Evolutionary conservation across 2,113 vertebrate genomes (phyloP).

Genomic region (Geothlypis trichas): DNA sequence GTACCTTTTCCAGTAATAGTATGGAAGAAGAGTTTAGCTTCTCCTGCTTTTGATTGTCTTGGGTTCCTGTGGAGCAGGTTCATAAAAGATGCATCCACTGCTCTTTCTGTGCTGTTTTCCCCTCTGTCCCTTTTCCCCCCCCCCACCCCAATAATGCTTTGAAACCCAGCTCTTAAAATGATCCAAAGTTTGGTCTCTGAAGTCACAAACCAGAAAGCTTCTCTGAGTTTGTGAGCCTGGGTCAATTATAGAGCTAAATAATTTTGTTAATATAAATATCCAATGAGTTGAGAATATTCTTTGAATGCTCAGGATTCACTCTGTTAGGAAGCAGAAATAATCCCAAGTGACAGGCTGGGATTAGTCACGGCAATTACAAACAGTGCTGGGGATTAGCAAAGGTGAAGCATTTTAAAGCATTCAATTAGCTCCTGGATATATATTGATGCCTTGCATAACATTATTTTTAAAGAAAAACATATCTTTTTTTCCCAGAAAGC

Average conservation of each 20-base stretch:
- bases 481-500: not conserved
- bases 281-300: not conserved
- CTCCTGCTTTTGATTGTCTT: not conserved
- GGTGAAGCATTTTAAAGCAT: slow-evolving; percentile 12
- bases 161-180: not conserved
- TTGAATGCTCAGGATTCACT: not conserved
- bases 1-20: not conserved
- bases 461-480: not conserved
- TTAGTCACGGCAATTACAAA: slow-evolving; percentile 15
- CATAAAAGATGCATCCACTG: not conserved
- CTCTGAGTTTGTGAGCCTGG: not conserved
- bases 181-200: not conserved
- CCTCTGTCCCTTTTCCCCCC: not conserved
- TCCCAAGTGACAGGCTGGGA: slow-evolving; percentile 6
- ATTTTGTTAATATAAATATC: not conserved
- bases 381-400: slow-evolving; percentile 4
- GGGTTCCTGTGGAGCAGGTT: not conserved
- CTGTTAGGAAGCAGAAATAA: slow-evolving; percentile 4
- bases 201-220: not conserved
- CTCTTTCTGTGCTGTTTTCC: not conserved
- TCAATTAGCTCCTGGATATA: not conserved
- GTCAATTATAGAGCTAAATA: not conserved
- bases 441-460: not conserved
- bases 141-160: not conserved
- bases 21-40: not conserved